Percentiles rank a stretch among this genome's conserved stretches.
Evolutionary conservation across 2,797 vertebrate genomes (phyloP).

Genomic region (Peromyscus attwateri): DNA sequence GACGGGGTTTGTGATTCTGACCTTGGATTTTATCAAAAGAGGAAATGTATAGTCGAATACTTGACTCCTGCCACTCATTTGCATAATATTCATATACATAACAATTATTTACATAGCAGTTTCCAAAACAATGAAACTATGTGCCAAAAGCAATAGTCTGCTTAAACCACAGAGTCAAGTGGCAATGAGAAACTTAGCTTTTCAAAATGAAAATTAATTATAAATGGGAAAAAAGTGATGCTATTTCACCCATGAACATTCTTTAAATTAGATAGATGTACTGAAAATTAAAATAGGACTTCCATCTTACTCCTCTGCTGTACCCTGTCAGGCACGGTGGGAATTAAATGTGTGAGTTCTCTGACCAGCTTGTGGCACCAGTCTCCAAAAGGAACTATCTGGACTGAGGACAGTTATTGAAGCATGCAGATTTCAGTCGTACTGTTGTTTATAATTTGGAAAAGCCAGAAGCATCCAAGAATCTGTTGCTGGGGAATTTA

Average conservation of each 20-base stretch:
- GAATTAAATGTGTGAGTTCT: background rate
- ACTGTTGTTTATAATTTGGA: conserved; percentile 1
- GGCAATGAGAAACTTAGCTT: background rate
- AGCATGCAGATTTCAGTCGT: background rate
- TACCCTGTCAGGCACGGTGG: background rate
- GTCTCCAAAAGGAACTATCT: background rate
- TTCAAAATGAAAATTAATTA: conserved; percentile 21
- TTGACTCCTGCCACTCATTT: background rate
- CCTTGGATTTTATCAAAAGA: background rate
- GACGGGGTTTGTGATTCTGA: conserved; percentile 40
- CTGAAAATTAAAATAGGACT: background rate
- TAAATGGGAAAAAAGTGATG: background rate
- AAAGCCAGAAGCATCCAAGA: background rate
- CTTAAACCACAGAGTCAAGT: background rate
- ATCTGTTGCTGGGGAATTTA: background rate
- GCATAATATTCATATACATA: background rate
- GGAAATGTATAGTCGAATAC: background rate
- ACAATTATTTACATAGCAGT: background rate
- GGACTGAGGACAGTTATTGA: background rate
- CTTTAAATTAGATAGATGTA: background rate
- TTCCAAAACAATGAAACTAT: conserved; percentile 15
- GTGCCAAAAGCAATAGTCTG: background rate
- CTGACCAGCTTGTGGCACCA: background rate
- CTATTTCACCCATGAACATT: conserved; percentile 22
- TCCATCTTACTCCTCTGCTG: background rate